These are phyloP conservation scores for Trinorchestia longiramus DNA, from an alignment of 1,140 invertebrate species.

Conservation along the genomic window DNA sequence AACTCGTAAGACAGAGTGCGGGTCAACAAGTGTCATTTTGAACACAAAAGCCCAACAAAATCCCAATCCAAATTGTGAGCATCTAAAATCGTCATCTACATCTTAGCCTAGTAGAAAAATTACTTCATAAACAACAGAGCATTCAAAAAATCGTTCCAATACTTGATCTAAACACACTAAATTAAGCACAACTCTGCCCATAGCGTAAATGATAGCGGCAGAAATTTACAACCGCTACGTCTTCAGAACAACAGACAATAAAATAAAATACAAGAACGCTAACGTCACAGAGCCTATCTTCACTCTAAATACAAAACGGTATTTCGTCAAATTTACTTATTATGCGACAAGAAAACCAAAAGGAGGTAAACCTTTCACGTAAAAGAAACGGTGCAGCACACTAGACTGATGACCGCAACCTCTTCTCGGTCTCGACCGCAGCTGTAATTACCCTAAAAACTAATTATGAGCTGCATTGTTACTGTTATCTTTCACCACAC, in stretches of 20 bases:
- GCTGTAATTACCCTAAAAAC: neutral
- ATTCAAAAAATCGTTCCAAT: no score
- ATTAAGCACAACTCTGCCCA: no score
- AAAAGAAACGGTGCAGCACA: neutral
- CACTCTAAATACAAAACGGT: neutral
- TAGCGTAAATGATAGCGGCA: no score
- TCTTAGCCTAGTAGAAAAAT: neutral
- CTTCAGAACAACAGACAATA: no score
- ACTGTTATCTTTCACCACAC: neutral
- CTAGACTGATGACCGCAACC: neutral
- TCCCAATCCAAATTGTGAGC: neutral
- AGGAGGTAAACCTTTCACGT: neutral
- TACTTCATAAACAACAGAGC: no score
- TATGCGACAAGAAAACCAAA: neutral
- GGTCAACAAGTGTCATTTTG: neutral
- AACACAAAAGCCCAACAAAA: neutral
- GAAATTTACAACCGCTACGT: no score
- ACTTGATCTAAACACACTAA: no score
- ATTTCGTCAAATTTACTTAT: neutral
- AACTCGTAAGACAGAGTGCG: neutral
- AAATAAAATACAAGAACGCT: no score
- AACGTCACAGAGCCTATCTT: neutral
- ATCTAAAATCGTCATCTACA: neutral
- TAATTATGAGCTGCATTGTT: neutral
- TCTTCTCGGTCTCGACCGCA: neutral